phyloP scores from a whole-genome alignment of 2,888 invertebrate species.

The Monochamus alternatus region DNA sequence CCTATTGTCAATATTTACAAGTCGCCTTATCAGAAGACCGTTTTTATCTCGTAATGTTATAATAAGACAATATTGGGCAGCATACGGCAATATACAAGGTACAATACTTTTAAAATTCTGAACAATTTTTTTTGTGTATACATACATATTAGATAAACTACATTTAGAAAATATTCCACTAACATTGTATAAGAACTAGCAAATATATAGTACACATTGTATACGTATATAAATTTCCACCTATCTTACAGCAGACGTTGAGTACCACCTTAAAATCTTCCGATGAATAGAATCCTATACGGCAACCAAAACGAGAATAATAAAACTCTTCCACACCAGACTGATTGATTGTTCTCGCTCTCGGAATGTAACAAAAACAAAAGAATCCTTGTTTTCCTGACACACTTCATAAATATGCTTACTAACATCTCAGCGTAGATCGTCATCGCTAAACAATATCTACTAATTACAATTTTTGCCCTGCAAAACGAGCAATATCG shows the following conservation, averaged over 20 bases:
- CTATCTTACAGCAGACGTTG: background rate
- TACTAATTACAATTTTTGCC: conserved; percentile 23
- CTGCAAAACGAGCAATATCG: background rate
- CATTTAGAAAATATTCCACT: no score
- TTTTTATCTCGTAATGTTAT: background rate
- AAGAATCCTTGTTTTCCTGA: conserved; percentile 38
- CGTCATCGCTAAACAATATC: conserved; percentile 33
- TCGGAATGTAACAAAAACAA: conserved; percentile 37
- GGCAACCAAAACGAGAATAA: conserved; percentile 37
- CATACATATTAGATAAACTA: no score
- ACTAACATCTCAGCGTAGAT: conserved; percentile 30
- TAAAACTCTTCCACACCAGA: conserved; percentile 37
- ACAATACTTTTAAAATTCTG: background rate
- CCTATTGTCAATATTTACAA: background rate
- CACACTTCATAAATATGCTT: conserved; percentile 43
- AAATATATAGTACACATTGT: background rate
- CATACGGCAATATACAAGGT: background rate
- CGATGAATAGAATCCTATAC: conserved; percentile 21
- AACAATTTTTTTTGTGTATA: background rate
- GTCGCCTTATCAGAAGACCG: background rate
- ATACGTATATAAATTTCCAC: conserved; percentile 7
- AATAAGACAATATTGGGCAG: background rate
- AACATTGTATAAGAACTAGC: background rate
- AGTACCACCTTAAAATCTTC: conserved; percentile 26
- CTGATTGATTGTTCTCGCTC: conserved; percentile 46